Base-by-base conservation (phyloP, 2,797 vertebrate genomes). In the Morus bassanus region DNA sequence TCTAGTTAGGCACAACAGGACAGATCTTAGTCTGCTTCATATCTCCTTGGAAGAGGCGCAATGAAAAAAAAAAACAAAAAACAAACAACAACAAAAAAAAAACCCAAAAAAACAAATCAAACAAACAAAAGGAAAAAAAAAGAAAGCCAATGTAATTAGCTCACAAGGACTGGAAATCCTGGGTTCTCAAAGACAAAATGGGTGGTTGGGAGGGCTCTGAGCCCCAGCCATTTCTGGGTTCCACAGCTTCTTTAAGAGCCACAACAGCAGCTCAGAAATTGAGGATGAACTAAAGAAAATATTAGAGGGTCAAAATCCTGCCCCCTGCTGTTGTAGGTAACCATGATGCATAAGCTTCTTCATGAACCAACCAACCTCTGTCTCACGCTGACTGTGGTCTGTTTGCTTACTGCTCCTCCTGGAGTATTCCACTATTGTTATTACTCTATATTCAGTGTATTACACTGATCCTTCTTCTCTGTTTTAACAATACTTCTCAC, bases 1-100 rank as follows among this genome's bases (percentile, higher is more conserved):
- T 89, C 81, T 80, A 60, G 75, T 92, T 88, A 95, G 81, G 60
- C 65, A 85, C 59, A 92, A 69, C 79, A 88, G 78, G 85, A 65
- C 75, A 91, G 46, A 67, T 82, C 63, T 89, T 33, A 59, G 43
- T 69, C 43, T 96, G 84, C 18, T 85, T 68, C 75, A 3, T 25
- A 77, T 12, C 56, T 74, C 48, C 60, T 87, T 1, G 1, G 46
- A 91, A 82, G 59, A 87, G 48, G 57, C 41, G 88, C 35, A 56
- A 30, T 27, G 64, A 12, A 75, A 61, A 23, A 46, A 74, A 30
- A 45, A 45, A 45, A 45, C 10, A 41, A 41, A 41, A 41, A 41
- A 41, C 10, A 41, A 41, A 41, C 10, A 41, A 48, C 22, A 48
- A 46, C 21, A 46, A 48, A 22, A 46, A 22, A 22, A 21, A 46